Percentiles rank a stretch among this genome's conserved stretches.
Conservation (phyloP, 1,140 invertebrate species). For the Drosophila eugracilis region DNA sequence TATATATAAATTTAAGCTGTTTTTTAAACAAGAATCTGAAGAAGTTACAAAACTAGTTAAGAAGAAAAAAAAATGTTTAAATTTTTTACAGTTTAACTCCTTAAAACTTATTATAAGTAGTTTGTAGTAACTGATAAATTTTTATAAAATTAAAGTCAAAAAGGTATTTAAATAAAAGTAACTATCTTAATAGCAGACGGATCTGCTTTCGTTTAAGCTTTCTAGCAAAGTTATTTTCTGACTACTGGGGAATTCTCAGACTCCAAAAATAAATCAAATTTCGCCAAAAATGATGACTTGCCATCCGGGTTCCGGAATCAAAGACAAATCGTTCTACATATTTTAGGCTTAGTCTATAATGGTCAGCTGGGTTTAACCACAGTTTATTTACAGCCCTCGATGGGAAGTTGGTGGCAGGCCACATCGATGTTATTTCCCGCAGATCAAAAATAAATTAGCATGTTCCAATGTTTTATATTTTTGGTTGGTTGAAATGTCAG, state of each 20-base stretch:
- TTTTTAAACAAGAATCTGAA: too few species aligned
- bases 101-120: too few species aligned
- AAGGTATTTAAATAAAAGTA: too few species aligned
- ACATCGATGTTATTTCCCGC: slow-evolving; percentile 37
- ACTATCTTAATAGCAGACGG: too few species aligned
- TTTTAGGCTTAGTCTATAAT: slow-evolving; percentile 9
- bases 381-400: slow-evolving; percentile 13
- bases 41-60: not conserved
- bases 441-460: slow-evolving; percentile 40
- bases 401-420: slow-evolving; percentile 20
- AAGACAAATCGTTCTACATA: slow-evolving; percentile 22
- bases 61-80: not conserved
- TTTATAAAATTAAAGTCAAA: too few species aligned
- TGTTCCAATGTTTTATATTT: slow-evolving; percentile 21
- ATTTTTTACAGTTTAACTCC: too few species aligned
- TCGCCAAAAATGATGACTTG: not conserved
- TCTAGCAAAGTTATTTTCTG: too few species aligned
- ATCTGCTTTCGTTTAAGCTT: too few species aligned
- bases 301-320: not conserved
- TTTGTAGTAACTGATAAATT: too few species aligned
- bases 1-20: too few species aligned
- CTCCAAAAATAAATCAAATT: not conserved
- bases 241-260: slow-evolving; percentile 12
- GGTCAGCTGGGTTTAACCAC: slow-evolving; percentile 32
- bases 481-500: slow-evolving; percentile 26